These are phyloP conservation scores for Cydia strobilella DNA, from an alignment of 1,140 invertebrate genomes.

Conservation along the genomic window DNA sequence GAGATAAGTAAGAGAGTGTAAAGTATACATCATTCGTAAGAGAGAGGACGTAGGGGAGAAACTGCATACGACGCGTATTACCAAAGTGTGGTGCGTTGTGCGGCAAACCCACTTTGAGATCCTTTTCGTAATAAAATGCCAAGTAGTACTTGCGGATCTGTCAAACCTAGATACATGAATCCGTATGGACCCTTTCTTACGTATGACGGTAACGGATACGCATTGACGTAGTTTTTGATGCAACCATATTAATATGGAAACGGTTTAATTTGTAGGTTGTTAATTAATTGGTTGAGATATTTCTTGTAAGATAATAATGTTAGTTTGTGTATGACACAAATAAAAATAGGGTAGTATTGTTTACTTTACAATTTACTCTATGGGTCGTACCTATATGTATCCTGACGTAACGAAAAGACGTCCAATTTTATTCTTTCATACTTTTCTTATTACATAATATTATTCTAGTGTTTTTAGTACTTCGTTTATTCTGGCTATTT, in stretches of 20 bases:
- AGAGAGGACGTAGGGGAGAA: background rate
- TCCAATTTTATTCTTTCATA: no score
- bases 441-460: no score
- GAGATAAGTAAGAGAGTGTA: no score
- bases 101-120: constrained; percentile 1
- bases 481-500: background rate
- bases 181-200: constrained; percentile 9
- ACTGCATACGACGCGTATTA: background rate
- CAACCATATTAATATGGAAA: background rate
- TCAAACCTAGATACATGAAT: constrained; percentile 3
- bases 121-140: constrained; percentile 23
- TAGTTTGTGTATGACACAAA: no score
- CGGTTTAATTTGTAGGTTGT: no score
- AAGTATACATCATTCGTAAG: background rate
- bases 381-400: no score
- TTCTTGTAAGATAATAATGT: no score
- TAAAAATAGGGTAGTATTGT: no score
- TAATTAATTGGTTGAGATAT: no score
- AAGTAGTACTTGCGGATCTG: background rate
- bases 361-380: no score
- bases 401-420: no score
- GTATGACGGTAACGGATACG: background rate
- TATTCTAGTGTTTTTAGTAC: no score
- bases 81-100: background rate
- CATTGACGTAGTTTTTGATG: background rate